These are phyloP conservation scores for Colletes gigas DNA, from an alignment of 1,140 invertebrate genomes.

Conservation along the genomic window DNA sequence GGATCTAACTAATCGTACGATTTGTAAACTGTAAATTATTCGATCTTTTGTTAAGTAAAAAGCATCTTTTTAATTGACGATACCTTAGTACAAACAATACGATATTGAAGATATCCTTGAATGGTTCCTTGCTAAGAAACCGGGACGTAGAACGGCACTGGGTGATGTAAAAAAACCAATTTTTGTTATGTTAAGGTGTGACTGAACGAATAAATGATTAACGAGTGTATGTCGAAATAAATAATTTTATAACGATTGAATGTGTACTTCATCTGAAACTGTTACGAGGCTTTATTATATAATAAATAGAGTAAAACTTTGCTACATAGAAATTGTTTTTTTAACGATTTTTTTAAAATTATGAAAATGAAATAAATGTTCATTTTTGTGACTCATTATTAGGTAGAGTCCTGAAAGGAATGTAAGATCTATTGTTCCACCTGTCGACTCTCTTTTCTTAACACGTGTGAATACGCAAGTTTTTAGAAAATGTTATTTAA, in stretches of 20 bases:
- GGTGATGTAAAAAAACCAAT: not conserved
- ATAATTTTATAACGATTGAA: not conserved
- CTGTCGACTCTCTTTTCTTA: too few relatives aligned
- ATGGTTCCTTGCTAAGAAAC: not conserved
- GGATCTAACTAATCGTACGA: not conserved
- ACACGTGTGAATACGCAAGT: too few relatives aligned
- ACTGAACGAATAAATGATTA: not conserved
- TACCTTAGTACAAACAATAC: not conserved
- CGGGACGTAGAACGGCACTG: not conserved
- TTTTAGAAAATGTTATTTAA: too few relatives aligned
- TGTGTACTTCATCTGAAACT: too few relatives aligned
- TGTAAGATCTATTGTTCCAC: too few relatives aligned
- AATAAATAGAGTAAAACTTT: too few relatives aligned
- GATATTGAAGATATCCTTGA: not conserved
- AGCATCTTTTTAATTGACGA: not conserved
- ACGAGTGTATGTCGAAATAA: not conserved
- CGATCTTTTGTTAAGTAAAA: not conserved
- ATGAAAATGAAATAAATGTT: too few relatives aligned
- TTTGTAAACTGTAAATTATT: conserved; percentile 5
- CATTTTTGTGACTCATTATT: too few relatives aligned
- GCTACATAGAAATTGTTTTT: too few relatives aligned
- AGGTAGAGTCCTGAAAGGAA: too few relatives aligned
- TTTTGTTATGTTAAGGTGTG: not conserved
- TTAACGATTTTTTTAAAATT: too few relatives aligned
- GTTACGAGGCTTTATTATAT: too few relatives aligned